Evolutionary conservation across 2,113 vertebrate species (phyloP), one percentile per base, ranked within the genome.

Genomic region (Chaetodon auriga): DNA sequence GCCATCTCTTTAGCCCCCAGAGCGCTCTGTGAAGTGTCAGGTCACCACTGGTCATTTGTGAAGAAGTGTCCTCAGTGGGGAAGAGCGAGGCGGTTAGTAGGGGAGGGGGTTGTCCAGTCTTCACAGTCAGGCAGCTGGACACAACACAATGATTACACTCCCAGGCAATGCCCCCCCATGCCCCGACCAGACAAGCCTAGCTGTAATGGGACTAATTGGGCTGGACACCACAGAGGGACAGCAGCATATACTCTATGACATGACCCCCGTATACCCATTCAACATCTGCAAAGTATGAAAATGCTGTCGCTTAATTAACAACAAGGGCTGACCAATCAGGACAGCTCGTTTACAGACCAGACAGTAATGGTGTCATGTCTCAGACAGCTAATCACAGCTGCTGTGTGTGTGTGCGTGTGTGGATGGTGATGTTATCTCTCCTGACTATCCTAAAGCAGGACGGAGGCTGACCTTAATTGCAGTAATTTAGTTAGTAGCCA

Each of bases 391-490:
- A 64, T 54, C 25, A 4, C 25, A 35, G 36, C 69, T 25, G 61
- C 21, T 18, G 60, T 75, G 74, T 83, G 73, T 70, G 61, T 46
- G 38, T 57, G 81, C 25, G 70, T 51, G 43, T 48, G 49, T 66
- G 43, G 35, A 63, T 43, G 60, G 51, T 93, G 92, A 94, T 79
- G 90, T 94, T 89, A 94, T 94, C 72, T 19, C 87, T 89, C 87
- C 81, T 93, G 92, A 95, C 91, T 89, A 85, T 83, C 36, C 46
- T 74, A 43, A 45, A 87, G 78, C 64, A 73, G 82, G 83, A 94
- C 38, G 51, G 70, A 77, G 75, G 62, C 84, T 95, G 94, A 95
- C 92, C 92, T 90, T 94, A 94, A 94, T 94, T 94, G 93, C 71
- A 80, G 81, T 94, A 92, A 93, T 94, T 94, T 87, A 83, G 48